Evolutionary conservation across 2,113 vertebrate species (phyloP).

Genomic region (Fregata magnificens): DNA sequence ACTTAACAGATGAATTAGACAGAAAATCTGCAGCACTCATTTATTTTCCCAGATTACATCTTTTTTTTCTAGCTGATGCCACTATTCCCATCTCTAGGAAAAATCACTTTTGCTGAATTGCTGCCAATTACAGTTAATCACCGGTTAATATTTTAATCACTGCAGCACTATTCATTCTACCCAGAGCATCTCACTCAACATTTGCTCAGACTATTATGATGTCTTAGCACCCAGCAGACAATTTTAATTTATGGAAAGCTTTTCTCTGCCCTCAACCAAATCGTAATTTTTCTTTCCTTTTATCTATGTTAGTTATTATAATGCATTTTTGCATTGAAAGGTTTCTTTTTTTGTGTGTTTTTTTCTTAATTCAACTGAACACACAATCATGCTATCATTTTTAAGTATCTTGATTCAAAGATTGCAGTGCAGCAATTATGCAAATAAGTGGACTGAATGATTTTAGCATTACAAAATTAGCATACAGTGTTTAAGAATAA

Average conservation of each 20-base stretch:
- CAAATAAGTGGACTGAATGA: neutral
- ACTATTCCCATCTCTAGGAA: neutral
- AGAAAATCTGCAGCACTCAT: neutral
- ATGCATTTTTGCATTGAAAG: neutral
- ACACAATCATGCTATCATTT: conserved; percentile 5
- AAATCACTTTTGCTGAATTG: neutral
- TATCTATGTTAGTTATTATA: conserved; percentile 14
- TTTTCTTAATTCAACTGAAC: neutral
- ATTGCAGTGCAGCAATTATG: conserved; percentile 30
- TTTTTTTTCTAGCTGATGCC: neutral
- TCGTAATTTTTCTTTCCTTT: neutral
- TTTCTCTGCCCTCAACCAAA: neutral
- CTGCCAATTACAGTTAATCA: neutral
- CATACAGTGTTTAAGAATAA: conserved; percentile 36
- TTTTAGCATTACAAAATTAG: conserved; percentile 35
- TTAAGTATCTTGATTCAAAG: conserved; percentile 43
- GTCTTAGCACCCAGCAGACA: neutral
- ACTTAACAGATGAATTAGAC: neutral
- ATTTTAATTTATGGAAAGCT: neutral
- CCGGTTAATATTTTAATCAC: conserved; percentile 27
- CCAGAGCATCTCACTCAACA: neutral
- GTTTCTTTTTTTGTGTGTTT: neutral
- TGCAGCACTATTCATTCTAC: neutral
- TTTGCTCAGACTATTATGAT: neutral
- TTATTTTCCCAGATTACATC: neutral